Base-by-base conservation (phyloP, 2,797 vertebrate species). In the Microctenopoma lineatum region DNA sequence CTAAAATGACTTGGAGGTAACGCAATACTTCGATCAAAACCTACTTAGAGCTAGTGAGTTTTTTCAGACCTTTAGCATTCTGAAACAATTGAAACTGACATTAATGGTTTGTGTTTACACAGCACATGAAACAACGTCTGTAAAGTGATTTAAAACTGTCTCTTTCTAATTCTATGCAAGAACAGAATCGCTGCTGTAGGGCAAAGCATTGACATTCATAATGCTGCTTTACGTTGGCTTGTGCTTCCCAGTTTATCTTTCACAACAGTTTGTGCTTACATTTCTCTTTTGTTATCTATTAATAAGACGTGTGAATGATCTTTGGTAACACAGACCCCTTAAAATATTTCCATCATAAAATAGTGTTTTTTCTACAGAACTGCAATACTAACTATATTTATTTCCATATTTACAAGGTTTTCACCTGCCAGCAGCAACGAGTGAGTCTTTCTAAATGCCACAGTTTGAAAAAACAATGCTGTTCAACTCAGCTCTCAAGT, bases 321-420 rank as follows among this genome's bases (percentile, higher is more conserved):
- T 66, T 60, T 51, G 42, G 29, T 48, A 59, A 45, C 26, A 15
- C 12, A 32, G 66, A 41, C 65, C 25, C 11, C 1, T 32, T 21
- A 48, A 52, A 62, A 61, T 45, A 53, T 10, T 12, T 72, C 46
- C 50, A 59, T 62, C 44, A 70, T 15, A 47, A 62, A 66, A 48
- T 21, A 51, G 2, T 48, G 18, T 54, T 50, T 25, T 10, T 3
- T 59, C 2, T 38, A 56, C 46, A 60, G 70, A 47, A 61, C 38
- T 38, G 26, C 55, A 39, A 73, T 4, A 16, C 39, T 29, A 34
- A 76, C 25, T 66, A 74, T 75, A 55, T 71, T 71, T 68, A 66
- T 71, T 58, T 72, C 25, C 65, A 52, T 86, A 89, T 86, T 75
- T 84, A 83, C 85, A 86, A 59, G 34, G 57, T 63, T 58, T 60